Evolutionary conservation across 1,140 invertebrate species (phyloP).

Genomic region (Hydropsyche tenuis): DNA sequence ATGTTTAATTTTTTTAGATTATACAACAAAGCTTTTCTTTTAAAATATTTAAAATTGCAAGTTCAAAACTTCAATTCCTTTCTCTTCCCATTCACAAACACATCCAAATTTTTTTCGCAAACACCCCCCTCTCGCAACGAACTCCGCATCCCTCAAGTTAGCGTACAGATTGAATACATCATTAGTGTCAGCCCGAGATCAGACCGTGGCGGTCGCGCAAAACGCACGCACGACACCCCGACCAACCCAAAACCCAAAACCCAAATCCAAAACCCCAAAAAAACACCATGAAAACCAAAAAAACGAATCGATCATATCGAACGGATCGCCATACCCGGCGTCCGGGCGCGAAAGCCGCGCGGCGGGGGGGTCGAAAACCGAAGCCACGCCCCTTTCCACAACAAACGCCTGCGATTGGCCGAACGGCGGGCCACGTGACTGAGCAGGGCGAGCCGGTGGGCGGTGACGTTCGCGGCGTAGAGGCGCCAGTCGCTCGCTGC

Average conservation of each 20-base stretch:
- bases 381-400: constrained; percentile 7
- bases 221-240: too few relatives aligned
- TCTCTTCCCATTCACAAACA: too few relatives aligned
- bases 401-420: constrained; percentile 8
- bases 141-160: neutral
- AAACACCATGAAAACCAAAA: neutral
- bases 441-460: neutral
- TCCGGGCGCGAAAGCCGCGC: neutral
- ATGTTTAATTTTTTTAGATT: too few relatives aligned
- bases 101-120: neutral
- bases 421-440: neutral
- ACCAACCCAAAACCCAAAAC: too few relatives aligned
- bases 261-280: neutral
- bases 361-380: neutral
- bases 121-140: constrained; percentile 12
- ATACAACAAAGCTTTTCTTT: too few relatives aligned
- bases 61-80: too few relatives aligned
- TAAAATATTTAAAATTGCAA: too few relatives aligned
- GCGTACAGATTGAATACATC: constrained; percentile 24
- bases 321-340: neutral
- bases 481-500: neutral
- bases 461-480: neutral
- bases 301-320: neutral
- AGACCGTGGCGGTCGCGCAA: neutral
- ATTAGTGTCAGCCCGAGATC: constrained; percentile 27